Conservation (phyloP, 2,113 vertebrate species). For the Sander lucioperca region DNA sequence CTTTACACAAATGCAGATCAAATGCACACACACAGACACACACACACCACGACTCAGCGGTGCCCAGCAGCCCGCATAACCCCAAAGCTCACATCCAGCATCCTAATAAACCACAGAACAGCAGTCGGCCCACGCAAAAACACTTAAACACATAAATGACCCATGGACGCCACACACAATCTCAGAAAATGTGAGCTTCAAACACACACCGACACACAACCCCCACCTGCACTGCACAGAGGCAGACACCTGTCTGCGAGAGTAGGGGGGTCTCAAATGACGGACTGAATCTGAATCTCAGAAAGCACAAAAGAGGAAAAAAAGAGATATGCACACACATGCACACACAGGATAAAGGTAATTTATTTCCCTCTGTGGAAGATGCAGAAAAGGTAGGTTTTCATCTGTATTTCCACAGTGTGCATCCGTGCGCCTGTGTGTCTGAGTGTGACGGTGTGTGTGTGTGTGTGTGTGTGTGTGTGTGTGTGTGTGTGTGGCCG, state of each 20-base stretch:
- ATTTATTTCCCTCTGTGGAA: conserved; percentile 79
- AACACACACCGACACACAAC: conserved; percentile 57
- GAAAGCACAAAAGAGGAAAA: conserved; percentile 75
- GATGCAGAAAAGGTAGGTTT: conserved; percentile 71
- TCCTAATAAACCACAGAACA: conserved; percentile 82
- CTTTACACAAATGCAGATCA: conserved; percentile 44
- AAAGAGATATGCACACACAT: conserved; percentile 52
- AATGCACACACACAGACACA: conserved; percentile 11
- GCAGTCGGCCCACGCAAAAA: conserved; percentile 69
- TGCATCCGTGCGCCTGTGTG: conserved; percentile 1
- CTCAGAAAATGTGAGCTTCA: conserved; percentile 50
- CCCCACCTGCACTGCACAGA: conserved; percentile 70
- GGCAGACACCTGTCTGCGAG: conserved; percentile 79
- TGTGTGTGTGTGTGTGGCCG: conserved; percentile 16
- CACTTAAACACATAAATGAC: conserved; percentile 72
- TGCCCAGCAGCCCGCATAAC: conserved; percentile 64
- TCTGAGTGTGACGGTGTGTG: conserved; percentile 11
- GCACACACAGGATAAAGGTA: conserved; percentile 75
- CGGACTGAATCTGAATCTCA: conserved; percentile 76
- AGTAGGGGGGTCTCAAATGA: conserved; percentile 78
- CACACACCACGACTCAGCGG: conserved; percentile 36
- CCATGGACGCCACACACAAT: conserved; percentile 43
- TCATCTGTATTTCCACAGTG: conserved; percentile 61
- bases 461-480: conserved; percentile 22
- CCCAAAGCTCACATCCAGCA: conserved; percentile 79